Conservation (phyloP, 2,888 invertebrate genomes). For the Acanthoscelides obtectus region DNA sequence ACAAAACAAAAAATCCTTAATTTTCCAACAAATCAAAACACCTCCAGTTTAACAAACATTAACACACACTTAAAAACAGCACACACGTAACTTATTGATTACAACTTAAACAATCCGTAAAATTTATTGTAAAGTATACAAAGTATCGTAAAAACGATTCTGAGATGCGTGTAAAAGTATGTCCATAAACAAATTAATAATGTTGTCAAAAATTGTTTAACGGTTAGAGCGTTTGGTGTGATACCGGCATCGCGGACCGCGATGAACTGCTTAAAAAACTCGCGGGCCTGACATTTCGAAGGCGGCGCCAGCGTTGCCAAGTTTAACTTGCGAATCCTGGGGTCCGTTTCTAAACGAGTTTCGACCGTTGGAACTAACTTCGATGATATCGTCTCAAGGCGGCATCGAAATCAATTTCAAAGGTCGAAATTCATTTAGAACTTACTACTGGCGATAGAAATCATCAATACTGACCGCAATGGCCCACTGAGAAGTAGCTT, state of each 20-base stretch:
- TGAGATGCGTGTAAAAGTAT: neutral
- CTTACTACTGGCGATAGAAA: too few relatives aligned
- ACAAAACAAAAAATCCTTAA: neutral
- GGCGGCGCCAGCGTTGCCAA: neutral
- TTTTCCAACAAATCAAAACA: neutral
- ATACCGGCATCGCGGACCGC: conserved; percentile 17
- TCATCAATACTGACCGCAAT: too few relatives aligned
- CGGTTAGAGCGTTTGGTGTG: conserved; percentile 1
- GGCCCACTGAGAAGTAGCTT: too few relatives aligned
- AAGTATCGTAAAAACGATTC: neutral
- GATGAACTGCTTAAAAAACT: conserved; percentile 14
- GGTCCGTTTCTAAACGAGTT: too few relatives aligned
- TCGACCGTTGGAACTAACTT: too few relatives aligned
- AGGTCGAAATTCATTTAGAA: too few relatives aligned
- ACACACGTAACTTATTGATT: neutral
- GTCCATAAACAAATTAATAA: neutral
- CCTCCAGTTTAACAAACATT: neutral
- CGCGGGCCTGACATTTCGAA: neutral
- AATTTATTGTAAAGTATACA: neutral
- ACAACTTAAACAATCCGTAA: neutral
- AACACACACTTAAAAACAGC: neutral
- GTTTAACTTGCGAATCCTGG: neutral
- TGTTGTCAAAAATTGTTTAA: conserved; percentile 7
- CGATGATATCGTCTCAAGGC: neutral
- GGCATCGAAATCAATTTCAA: neutral